Evolutionary conservation across 2,113 vertebrate genomes (phyloP).

Genomic region (Crotalus viridis): DNA sequence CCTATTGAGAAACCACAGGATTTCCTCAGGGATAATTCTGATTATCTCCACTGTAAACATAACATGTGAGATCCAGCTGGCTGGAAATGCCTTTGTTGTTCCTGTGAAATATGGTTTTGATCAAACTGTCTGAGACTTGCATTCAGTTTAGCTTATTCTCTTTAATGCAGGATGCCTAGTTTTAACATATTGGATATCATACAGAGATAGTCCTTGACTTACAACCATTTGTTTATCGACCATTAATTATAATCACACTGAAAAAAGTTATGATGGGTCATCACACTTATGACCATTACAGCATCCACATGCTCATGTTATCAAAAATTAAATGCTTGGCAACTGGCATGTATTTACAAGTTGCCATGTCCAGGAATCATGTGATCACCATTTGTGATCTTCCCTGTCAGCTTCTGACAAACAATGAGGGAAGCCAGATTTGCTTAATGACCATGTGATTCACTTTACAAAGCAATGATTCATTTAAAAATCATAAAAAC

Average conservation of each 20-base stretch:
- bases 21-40: constrained; percentile 11
- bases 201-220: neutral
- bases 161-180: neutral
- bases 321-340: neutral
- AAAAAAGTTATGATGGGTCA: neutral
- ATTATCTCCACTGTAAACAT: constrained; percentile 17
- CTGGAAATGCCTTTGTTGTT: neutral
- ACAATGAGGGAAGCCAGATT: neutral
- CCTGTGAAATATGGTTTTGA: neutral
- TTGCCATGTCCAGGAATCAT: neutral
- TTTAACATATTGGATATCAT: neutral
- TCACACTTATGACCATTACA: neutral
- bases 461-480: neutral
- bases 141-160: neutral
- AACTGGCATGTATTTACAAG: neutral
- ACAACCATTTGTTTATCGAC: neutral
- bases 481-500: neutral
- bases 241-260: too few species aligned
- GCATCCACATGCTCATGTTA: neutral
- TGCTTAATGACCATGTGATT: neutral
- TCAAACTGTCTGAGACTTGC: neutral
- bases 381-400: neutral
- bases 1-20: neutral
- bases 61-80: neutral
- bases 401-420: neutral